A percentile compares a stretch with the other conserved stretches of the same genome.
These are phyloP conservation scores for Mesorhabditis spiculigera DNA, from an alignment of 2,888 invertebrate species.

Conservation along the genomic window DNA sequence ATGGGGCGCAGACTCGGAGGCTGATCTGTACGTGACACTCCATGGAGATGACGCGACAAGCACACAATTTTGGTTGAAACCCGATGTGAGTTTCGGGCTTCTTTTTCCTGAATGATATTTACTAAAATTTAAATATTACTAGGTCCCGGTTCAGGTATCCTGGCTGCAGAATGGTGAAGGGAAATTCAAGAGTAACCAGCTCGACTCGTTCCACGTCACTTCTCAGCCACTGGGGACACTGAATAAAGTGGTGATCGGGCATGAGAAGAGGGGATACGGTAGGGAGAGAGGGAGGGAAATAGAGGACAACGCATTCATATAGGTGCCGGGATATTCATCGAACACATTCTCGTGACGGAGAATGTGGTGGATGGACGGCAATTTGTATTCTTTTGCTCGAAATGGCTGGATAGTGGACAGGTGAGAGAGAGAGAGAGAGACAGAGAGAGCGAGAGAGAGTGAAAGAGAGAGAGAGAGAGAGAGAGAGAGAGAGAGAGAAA, in stretches of 20 bases:
- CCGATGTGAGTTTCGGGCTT: slow-evolving; percentile 24
- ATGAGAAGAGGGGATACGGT: slow-evolving; percentile 55
- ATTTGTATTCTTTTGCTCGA: slow-evolving; percentile 53
- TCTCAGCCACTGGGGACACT: slow-evolving; percentile 40
- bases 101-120: background rate
- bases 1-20: slow-evolving; percentile 61
- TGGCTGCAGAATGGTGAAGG: slow-evolving; percentile 39
- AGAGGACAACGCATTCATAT: background rate
- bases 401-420: slow-evolving; percentile 62
- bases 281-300: background rate
- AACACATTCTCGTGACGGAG: slow-evolving; percentile 49
- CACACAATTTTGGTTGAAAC: slow-evolving; percentile 53
- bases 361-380: slow-evolving; percentile 32
- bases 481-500: background rate
- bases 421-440: slow-evolving; percentile 31
- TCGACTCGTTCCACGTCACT: slow-evolving; percentile 34
- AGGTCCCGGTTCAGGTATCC: slow-evolving; percentile 7
- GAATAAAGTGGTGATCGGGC: slow-evolving; percentile 47
- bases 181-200: slow-evolving; percentile 25
- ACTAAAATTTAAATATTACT: background rate
- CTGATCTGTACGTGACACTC: slow-evolving; percentile 59
- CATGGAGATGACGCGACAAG: slow-evolving; percentile 58
- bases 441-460: slow-evolving; percentile 57
- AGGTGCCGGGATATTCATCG: slow-evolving; percentile 55
- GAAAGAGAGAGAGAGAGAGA: slow-evolving; percentile 35